Evolutionary conservation across 2,888 invertebrate genomes (phyloP), one percentile per base, ranked within the genome.

Genomic region (Drosophila paranaensis): DNA sequence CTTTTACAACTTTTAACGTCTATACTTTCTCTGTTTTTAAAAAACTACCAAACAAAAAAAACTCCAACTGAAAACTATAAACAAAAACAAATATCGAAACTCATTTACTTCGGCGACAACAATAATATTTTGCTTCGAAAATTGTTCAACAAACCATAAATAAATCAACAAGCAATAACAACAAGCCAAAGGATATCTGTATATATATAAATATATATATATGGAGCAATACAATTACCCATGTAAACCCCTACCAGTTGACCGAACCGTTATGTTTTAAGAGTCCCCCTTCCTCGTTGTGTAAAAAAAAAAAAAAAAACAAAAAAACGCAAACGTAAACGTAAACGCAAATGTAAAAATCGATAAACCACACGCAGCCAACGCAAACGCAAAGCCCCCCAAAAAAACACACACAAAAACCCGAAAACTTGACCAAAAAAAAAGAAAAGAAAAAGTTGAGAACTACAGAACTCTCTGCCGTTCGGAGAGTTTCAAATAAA

Each of bases 301-400:
- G 83, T 83, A 81, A 81, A 82, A 83, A 84, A 83, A 77, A 80
- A 80, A 33, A 33, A 20, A 20, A 20, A 20, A 20, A n/a, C 25
- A 25, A 16, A 33, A 66, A 81, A 82, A 79, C 76, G 74, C 69
- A 77, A 87, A 85, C 82, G 82, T 83, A 76, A 82, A 85, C 82
- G 82, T 83, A 78, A 82, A 85, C 82, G 77, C 81, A 81, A 87
- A 87, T 88, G 88, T 82, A 85, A 88, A 88, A 88, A 88, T 88
- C 88, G 85, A 85, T 88, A 88, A 85, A 77, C 88, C 85, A 85
- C 81, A 88, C 82, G 86, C 84, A 85, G 85, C 84, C 85, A 84
- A 81, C 82, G 84, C 82, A 78, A 85, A 85, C 85, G 78, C 75
- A 81, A 42, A 13, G 11, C 54, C 58, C 54, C 58, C 65, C 64